Percentiles rank a stretch among this genome's conserved stretches.
Conservation (phyloP, 53 echinoderm and acorn worm genomes). For the Paelopatides confundens region DNA sequence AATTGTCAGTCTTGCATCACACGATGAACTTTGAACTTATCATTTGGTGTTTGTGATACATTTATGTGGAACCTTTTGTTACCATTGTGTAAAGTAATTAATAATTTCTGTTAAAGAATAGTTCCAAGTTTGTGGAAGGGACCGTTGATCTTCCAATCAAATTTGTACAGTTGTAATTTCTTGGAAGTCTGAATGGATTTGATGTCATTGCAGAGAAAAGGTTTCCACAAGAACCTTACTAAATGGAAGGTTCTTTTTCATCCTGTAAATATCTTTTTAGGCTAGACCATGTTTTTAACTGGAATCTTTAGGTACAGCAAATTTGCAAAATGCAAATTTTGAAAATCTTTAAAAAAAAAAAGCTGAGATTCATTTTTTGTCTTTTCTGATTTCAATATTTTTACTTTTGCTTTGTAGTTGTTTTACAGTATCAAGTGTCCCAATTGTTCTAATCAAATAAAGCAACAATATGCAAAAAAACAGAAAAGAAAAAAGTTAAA, state of each 20-base stretch:
- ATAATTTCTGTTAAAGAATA: neutral
- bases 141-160: neutral
- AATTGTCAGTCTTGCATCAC: neutral
- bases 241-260: neutral
- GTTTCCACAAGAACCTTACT: neutral
- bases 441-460: conserved; percentile 27
- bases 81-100: neutral
- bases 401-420: conserved; percentile 17
- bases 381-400: conserved; percentile 31
- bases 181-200: neutral
- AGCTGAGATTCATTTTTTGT: neutral
- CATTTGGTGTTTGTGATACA: neutral
- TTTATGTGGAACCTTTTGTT: neutral
- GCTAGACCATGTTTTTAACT: neutral
- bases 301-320: neutral
- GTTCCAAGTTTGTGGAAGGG: neutral
- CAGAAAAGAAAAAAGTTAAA: neutral
- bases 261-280: conserved; percentile 4
- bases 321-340: neutral
- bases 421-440: conserved; percentile 22
- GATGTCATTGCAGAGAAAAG: neutral
- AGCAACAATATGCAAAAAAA: conserved; percentile 8
- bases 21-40: neutral
- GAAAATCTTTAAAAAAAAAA: neutral
- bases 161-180: neutral